Evolutionary conservation across 2,797 vertebrate genomes (phyloP).

Genomic region (Chrysocyon brachyurus): DNA sequence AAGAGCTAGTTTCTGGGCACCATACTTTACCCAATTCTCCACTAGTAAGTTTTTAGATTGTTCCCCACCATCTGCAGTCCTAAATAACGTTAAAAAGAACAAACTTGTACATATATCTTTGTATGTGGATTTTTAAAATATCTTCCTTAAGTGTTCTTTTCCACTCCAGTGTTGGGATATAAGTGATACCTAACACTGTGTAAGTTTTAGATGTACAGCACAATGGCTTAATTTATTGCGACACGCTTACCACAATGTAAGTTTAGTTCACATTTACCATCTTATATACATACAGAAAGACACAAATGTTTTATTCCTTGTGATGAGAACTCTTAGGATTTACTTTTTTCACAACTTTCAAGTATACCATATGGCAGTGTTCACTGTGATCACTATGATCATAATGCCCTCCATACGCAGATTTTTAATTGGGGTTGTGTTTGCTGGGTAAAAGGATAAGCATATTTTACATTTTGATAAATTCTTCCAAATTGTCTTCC

Average conservation of each 20-base stretch:
- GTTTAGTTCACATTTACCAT: neutral
- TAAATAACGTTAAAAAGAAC: neutral
- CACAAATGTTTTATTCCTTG: neutral
- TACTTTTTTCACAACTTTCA: neutral
- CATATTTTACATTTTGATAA: conserved; percentile 8
- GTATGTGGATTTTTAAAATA: neutral
- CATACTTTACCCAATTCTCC: neutral
- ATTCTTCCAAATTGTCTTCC: neutral
- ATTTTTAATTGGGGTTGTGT: neutral
- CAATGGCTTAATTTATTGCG: neutral
- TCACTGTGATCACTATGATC: neutral
- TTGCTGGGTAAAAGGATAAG: neutral
- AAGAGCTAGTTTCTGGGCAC: neutral
- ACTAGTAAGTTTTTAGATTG: neutral
- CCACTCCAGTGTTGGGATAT: neutral
- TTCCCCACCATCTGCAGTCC: neutral
- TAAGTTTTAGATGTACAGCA: neutral
- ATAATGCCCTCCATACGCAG: neutral
- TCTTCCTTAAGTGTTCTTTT: neutral
- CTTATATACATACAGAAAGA: neutral
- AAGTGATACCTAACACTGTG: neutral
- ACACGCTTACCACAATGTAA: neutral
- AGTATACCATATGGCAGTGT: neutral
- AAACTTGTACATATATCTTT: neutral
- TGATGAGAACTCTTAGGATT: neutral